These are phyloP conservation scores for Trissolcus basalis DNA, from an alignment of 1,140 invertebrate genomes.

Conservation along the genomic window DNA sequence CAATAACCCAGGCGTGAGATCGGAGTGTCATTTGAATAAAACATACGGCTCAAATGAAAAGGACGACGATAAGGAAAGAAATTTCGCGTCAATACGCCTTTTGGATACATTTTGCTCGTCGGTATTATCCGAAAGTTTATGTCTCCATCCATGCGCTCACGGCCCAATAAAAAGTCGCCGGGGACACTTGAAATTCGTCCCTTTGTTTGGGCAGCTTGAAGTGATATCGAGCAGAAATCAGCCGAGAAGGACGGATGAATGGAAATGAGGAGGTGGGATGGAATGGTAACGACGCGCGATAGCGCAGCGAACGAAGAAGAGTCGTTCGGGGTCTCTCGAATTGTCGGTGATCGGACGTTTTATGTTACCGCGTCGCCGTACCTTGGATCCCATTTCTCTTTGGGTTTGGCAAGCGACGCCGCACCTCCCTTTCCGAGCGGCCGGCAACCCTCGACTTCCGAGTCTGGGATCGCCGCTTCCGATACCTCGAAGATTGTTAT, in stretches of 20 bases:
- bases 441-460: slow-evolving; percentile 47
- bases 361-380: slow-evolving; percentile 36
- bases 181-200: slow-evolving; percentile 25
- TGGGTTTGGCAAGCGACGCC: slow-evolving; percentile 26
- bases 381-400: slow-evolving; percentile 40
- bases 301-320: slow-evolving; percentile 7
- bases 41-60: slow-evolving; percentile 12
- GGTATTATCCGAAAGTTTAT: slow-evolving; percentile 37
- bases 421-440: slow-evolving; percentile 40
- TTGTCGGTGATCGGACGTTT: slow-evolving; percentile 49
- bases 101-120: background rate
- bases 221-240: slow-evolving; percentile 41
- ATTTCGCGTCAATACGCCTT: slow-evolving; percentile 25
- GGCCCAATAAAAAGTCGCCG: slow-evolving; percentile 23
- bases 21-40: slow-evolving; percentile 27
- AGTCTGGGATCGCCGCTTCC: slow-evolving; percentile 38
- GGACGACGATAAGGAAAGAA: slow-evolving; percentile 16
- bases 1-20: slow-evolving; percentile 3
- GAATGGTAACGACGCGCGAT: slow-evolving; percentile 23
- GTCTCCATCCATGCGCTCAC: slow-evolving; percentile 30
- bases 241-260: slow-evolving; percentile 29
- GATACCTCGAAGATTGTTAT: slow-evolving; percentile 61
- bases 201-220: slow-evolving; percentile 29
- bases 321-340: slow-evolving; percentile 12
- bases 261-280: slow-evolving; percentile 30